Conservation (phyloP, 2,888 invertebrate species). For the Caenorhabditis sinica region DNA sequence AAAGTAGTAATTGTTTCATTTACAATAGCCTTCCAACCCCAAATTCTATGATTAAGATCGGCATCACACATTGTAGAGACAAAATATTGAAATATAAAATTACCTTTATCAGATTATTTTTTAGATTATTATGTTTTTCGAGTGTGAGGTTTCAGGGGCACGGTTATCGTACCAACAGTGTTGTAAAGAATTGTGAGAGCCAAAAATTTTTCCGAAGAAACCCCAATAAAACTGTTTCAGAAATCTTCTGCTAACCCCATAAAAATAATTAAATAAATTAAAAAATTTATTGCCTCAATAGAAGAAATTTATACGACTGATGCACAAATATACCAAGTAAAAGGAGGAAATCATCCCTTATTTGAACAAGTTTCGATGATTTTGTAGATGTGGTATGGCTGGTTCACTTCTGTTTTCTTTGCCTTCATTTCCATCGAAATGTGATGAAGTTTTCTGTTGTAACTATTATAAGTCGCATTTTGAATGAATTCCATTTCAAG, state of each 20-base stretch:
- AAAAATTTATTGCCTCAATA: too few species aligned
- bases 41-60: conserved; percentile 21
- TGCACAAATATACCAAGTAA: not conserved
- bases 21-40: conserved; percentile 19
- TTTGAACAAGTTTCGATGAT: conserved; percentile 21
- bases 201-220: too few species aligned
- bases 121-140: not conserved
- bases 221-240: too few species aligned
- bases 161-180: not conserved
- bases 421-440: conserved; percentile 42
- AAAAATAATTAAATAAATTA: too few species aligned
- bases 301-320: not conserved
- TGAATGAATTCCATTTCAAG: conserved; percentile 36
- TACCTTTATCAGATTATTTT: not conserved
- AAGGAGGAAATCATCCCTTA: not conserved
- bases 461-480: conserved; percentile 14
- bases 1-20: too few species aligned
- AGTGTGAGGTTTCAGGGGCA: not conserved
- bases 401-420: conserved; percentile 9
- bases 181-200: too few species aligned
- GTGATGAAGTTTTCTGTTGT: conserved; percentile 11
- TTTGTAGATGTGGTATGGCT: conserved; percentile 32
- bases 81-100: not conserved
- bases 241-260: too few species aligned
- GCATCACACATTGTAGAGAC: conserved; percentile 20